A percentile compares a stretch with the other conserved stretches of the same genome.
phyloP scores from a whole-genome alignment of 2,797 vertebrate species.

The Gymnothorax javanicus region DNA sequence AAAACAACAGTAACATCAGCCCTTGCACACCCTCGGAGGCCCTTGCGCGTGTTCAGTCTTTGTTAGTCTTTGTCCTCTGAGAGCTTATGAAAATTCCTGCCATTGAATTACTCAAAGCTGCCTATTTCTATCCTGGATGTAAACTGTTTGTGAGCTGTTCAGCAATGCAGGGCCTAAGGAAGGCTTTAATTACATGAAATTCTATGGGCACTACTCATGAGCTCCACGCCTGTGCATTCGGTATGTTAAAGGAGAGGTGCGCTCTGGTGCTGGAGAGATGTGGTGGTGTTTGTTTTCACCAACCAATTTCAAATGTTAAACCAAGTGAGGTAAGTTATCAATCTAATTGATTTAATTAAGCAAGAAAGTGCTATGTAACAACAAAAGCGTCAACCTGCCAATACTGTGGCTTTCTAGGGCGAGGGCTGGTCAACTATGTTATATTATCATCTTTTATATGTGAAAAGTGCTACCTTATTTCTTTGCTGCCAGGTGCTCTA shows the following conservation, averaged over 20 bases:
- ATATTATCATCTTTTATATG: not conserved
- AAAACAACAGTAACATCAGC: not conserved
- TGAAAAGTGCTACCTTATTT: not conserved
- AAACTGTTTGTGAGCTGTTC: not conserved
- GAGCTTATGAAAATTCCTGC: slow-evolving; percentile 19
- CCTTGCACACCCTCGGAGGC: not conserved
- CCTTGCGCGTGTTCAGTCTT: slow-evolving; percentile 18
- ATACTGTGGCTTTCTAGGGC: too few species aligned
- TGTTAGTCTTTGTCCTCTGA: slow-evolving; percentile 6
- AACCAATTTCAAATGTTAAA: too few species aligned
- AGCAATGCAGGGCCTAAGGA: not conserved
- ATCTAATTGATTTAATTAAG: too few species aligned
- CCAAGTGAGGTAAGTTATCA: too few species aligned
- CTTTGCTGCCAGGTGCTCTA: not conserved
- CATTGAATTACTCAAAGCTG: slow-evolving; percentile 1
- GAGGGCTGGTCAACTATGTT: too few species aligned
- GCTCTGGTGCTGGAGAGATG: too few species aligned
- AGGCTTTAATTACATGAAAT: not conserved
- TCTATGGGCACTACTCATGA: not conserved
- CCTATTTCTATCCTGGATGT: slow-evolving; percentile 8
- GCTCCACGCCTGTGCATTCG: not conserved
- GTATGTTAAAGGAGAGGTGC: not conserved
- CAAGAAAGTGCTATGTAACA: too few species aligned
- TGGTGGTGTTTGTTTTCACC: too few species aligned
- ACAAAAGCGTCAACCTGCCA: too few species aligned